These are phyloP conservation scores for Lacerta viridis DNA, from an alignment of 2,797 vertebrate species.

Conservation along the genomic window DNA sequence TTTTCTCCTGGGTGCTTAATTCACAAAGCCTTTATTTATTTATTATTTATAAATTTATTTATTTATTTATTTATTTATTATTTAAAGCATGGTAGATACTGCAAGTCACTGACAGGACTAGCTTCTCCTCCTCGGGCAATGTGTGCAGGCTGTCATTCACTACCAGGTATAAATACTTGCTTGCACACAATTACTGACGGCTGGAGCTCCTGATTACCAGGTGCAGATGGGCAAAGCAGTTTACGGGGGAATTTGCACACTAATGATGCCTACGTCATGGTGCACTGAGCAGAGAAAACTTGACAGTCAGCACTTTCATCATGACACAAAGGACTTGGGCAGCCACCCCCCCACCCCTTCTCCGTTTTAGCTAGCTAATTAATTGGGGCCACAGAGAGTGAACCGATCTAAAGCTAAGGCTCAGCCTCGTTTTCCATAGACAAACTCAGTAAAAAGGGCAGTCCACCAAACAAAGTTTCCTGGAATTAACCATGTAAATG, in stretches of 20 bases:
- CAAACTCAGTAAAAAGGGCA: constrained; percentile 5
- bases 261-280: constrained; percentile 37
- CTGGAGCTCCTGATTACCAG: constrained; percentile 14
- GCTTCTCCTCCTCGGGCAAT: rapidly evolving
- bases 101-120: neutral
- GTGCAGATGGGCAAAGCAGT: constrained; percentile 45
- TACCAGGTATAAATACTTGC: constrained; percentile 38
- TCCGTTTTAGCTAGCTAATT: constrained; percentile 54
- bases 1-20: neutral
- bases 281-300: constrained; percentile 3
- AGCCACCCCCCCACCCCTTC: constrained; percentile 19
- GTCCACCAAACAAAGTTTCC: neutral
- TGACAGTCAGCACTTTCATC: constrained; percentile 26
- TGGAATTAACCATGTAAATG: neutral
- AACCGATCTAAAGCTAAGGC: neutral
- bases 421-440: neutral
- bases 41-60: too few species aligned
- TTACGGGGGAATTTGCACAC: rapidly evolving
- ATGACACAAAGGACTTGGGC: constrained; percentile 21
- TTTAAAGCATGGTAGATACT: constrained; percentile 12
- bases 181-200: constrained; percentile 16
- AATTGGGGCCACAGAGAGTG: constrained; percentile 31
- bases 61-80: too few species aligned
- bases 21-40: constrained; percentile 35
- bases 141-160: neutral